Evolutionary conservation across 2,888 invertebrate genomes (phyloP), one percentile per base, ranked within the genome.

Genomic region (Hetaerina titia): DNA sequence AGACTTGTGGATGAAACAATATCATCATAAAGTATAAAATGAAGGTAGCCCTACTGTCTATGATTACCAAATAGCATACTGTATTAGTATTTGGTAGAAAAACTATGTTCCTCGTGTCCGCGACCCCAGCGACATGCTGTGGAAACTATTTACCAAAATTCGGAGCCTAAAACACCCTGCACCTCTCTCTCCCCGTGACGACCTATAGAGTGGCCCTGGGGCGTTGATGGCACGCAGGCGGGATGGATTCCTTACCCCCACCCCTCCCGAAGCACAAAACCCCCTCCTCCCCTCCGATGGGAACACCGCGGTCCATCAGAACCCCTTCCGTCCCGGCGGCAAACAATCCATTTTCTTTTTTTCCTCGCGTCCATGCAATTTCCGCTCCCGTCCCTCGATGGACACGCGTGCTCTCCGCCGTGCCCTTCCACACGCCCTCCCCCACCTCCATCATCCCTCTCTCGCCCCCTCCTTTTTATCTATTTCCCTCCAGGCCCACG

Each of bases 331-430:
- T 7, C 60, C 60, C 9, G 31, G 81, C 22, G 45, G 31, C 81
- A 81, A 81, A 81, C 81, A 81, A 81, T 81, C 15, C 81, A 15
- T 81, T 15, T 69, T 69, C 81, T 81, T 81, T 81, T 81, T 81
- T 69, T 11, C 2, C 31, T 31, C 2, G 81, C n/a, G 81, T 81
- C 81, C 81, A 81, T 81, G 81, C 81, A 81, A 81, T 81, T 81
- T 81, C 81, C 81, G 81, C 11, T 81, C 25, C 81, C 81, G 2
- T 15, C 31, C 81, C 81, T 22, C 9, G 22, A 69, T 69, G 7
- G 69, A 19, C 8, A 69, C 69, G 13, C 81, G 31, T 31, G 13
- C 25, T 2, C 81, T 31, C 11, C 11, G 13, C 60, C 17, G 13
- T 15, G 11, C 17, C 60, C 60, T 17, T 60, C 11, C 11, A 60